phyloP scores from a whole-genome alignment of 2,113 vertebrate genomes.

The Sisor rabdophorus region DNA sequence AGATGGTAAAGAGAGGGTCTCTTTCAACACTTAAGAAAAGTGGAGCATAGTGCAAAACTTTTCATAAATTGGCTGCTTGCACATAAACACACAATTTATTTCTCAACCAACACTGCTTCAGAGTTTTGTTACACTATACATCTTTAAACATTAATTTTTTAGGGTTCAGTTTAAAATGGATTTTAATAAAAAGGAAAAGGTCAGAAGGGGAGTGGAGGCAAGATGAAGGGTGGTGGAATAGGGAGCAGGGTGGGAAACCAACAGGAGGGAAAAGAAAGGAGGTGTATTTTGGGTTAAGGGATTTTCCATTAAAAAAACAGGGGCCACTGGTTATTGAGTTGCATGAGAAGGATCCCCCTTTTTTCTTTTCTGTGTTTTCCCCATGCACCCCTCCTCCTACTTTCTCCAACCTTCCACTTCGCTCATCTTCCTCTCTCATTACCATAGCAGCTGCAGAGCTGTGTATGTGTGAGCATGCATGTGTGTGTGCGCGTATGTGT shows the following conservation, averaged over 20 bases:
- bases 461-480: slow-evolving; percentile 45
- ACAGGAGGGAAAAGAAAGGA: slow-evolving; percentile 50
- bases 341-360: slow-evolving; percentile 49
- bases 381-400: slow-evolving; percentile 30
- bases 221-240: slow-evolving; percentile 12
- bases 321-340: slow-evolving; percentile 53
- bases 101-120: slow-evolving; percentile 30
- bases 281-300: slow-evolving; percentile 34
- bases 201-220: slow-evolving; percentile 44
- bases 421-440: slow-evolving; percentile 49
- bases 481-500: slow-evolving; percentile 31
- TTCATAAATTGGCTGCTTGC: slow-evolving; percentile 1
- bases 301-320: slow-evolving; percentile 50
- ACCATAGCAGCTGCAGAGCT: slow-evolving; percentile 56
- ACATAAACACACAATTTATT: slow-evolving; percentile 40
- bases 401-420: slow-evolving; percentile 42
- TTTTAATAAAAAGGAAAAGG: slow-evolving; percentile 52
- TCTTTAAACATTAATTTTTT: slow-evolving; percentile 46
- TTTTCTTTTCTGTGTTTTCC: slow-evolving; percentile 15
- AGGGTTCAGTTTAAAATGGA: slow-evolving; percentile 49
- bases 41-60: not conserved
- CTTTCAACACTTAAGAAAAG: not conserved
- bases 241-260: slow-evolving; percentile 47
- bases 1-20: slow-evolving; percentile 15
- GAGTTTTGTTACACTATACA: slow-evolving; percentile 49